Base-by-base conservation (phyloP, 1,140 invertebrate genomes). In the Tetragnatha versicolor region DNA sequence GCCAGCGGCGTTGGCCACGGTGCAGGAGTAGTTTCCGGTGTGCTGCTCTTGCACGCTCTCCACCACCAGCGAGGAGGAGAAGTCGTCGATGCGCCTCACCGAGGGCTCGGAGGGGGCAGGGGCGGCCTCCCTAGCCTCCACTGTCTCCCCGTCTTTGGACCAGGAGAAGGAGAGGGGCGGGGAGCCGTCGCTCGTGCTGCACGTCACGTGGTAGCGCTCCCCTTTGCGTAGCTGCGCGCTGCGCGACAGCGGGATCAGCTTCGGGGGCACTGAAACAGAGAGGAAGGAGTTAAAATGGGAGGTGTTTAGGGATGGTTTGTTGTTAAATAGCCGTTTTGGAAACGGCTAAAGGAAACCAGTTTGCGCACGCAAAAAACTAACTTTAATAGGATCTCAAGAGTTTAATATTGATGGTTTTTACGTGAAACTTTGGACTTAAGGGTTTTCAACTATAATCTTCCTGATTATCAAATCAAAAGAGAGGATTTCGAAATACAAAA, bases 41-140 rank as follows among this genome's bases (percentile, higher is more conserved):
- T 83, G 81, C 25, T 81, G 53, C 12, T 66, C 75, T 35, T 69
- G 70, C 2, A 81, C 73, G 33, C 66, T 37, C n/a, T 61, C 61
- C 82, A 95, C 93, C 72, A 90, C 92, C 79, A 95, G 86, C 53
- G 92, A 89, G 81, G 91, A 93, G 42, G 90, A 88, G 83, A 86
- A 86, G 60, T 86, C 70, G 27, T 83, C 83, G 12, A 85, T 10
- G 81, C 86, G 85, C 81, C 84, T 84, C 42, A 86, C 83, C 7
- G 76, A 78, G 35, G 86, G 68, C n/a, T 68, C 70, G 29, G 90
- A 90, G n/a, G 76, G 76, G n/a, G n/a, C 29, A 1, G 60, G 31
- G 12, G 63, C 27, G n/a, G 45, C 31, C 10, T 69, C 65, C 81
- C 55, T 37, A 80, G 14, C 0, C 79, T 84, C 80, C 81, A 88